Conservation (phyloP, 2,797 vertebrate species). For the Dermochelys coriacea region DNA sequence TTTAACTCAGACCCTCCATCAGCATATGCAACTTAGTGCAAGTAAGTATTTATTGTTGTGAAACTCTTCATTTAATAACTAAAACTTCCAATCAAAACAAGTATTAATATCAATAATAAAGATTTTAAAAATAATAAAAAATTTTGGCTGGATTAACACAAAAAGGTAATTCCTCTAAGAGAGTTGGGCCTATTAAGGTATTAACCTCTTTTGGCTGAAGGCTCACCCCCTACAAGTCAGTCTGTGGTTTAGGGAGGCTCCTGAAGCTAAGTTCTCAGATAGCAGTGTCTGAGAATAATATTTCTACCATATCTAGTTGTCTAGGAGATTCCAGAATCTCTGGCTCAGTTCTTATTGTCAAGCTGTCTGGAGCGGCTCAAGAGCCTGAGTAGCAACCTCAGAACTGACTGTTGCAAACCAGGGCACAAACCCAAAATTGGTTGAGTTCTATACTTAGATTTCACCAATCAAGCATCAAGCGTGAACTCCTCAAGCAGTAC, state of each 20-base stretch:
- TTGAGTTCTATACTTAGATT: background rate
- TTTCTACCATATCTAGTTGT: background rate
- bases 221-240: background rate
- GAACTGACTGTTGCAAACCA: background rate
- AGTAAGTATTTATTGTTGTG: background rate
- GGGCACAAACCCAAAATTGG: background rate
- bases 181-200: background rate
- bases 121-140: background rate
- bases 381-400: background rate
- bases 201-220: background rate
- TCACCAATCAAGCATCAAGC: background rate
- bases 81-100: background rate
- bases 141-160: background rate
- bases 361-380: background rate
- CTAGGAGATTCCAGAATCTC: background rate
- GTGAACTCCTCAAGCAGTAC: background rate
- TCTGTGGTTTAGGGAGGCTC: too few relatives aligned
- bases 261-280: background rate
- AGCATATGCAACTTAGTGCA: background rate
- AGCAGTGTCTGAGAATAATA: background rate
- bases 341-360: background rate
- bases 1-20: background rate
- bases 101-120: background rate
- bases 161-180: slow-evolving; percentile 7
- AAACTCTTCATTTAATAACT: slow-evolving; percentile 23